Conservation (phyloP, 2,797 vertebrate genomes). For the Lepus townsendii region DNA sequence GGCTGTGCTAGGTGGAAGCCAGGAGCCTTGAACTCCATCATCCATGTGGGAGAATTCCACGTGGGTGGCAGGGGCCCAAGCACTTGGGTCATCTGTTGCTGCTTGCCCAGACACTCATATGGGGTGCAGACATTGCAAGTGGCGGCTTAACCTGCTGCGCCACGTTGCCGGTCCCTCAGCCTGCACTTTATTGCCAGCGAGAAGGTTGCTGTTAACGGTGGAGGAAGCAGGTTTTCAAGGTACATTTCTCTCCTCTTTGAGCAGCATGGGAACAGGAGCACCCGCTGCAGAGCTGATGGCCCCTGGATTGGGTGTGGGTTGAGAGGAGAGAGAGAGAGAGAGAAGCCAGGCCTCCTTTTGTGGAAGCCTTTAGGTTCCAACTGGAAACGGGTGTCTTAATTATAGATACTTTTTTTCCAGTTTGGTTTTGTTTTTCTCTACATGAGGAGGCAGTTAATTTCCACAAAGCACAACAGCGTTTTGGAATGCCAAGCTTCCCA, state of each 20-base stretch:
- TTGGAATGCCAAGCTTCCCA: slow-evolving; percentile 67
- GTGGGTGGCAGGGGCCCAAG: too few relatives aligned
- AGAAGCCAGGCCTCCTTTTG: neutral
- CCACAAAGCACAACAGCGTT: slow-evolving; percentile 43
- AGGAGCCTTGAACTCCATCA: too few relatives aligned
- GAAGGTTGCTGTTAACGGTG: neutral
- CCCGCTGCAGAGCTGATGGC: neutral
- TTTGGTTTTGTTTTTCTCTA: slow-evolving; percentile 31
- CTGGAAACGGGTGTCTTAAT: slow-evolving; percentile 65
- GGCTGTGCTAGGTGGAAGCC: too few relatives aligned
- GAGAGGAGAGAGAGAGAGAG: neutral
- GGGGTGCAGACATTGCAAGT: too few relatives aligned
- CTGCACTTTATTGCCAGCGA: slow-evolving; percentile 32
- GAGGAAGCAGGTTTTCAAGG: slow-evolving; percentile 4
- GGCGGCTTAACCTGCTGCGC: too few relatives aligned
- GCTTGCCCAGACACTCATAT: too few relatives aligned
- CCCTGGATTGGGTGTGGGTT: too few relatives aligned
- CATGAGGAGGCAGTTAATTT: slow-evolving; percentile 55
- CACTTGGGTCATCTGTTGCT: too few relatives aligned
- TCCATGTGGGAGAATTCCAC: too few relatives aligned
- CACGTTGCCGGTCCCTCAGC: neutral
- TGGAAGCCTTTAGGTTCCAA: slow-evolving; percentile 40
- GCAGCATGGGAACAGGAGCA: neutral
- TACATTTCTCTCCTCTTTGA: neutral
- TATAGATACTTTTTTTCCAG: neutral